These are phyloP conservation scores for Diplodus puntazzo DNA, from an alignment of 2,797 vertebrate genomes.

Conservation along the genomic window DNA sequence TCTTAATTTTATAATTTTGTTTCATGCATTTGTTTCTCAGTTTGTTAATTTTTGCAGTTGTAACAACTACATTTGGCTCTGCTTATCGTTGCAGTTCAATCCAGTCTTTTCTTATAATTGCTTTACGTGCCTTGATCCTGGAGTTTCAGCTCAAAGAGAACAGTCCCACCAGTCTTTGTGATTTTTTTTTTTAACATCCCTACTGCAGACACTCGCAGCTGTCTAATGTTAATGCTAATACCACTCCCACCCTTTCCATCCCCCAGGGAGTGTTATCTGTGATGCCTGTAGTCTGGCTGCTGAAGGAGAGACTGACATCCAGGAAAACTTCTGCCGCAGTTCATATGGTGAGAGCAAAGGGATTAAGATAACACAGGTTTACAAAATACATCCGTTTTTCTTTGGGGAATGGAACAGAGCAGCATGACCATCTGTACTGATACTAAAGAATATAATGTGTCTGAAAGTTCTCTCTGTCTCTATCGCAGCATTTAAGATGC, in stretches of 20 bases:
- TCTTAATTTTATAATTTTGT: neutral
- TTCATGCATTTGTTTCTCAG: neutral
- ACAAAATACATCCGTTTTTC: neutral
- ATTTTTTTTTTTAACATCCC: neutral
- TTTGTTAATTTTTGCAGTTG: neutral
- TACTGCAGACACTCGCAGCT: neutral
- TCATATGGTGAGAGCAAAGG: slow-evolving; percentile 84
- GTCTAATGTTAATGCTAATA: slow-evolving; percentile 6
- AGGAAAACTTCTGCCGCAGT: slow-evolving; percentile 84
- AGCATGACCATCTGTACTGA: neutral
- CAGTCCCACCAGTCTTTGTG: neutral
- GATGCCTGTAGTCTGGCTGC: slow-evolving; percentile 82
- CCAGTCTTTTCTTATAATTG: slow-evolving; percentile 6
- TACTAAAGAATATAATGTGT: slow-evolving; percentile 16
- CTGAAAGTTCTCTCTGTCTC: slow-evolving; percentile 36
- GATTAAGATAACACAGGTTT: neutral
- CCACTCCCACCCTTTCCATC: slow-evolving; percentile 6
- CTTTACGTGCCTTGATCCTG: neutral
- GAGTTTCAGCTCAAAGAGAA: slow-evolving; percentile 1
- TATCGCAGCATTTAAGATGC: slow-evolving; percentile 82
- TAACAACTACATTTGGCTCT: neutral
- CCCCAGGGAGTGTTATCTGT: slow-evolving; percentile 81
- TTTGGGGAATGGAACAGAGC: neutral
- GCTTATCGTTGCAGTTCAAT: neutral
- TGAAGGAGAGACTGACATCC: slow-evolving; percentile 82